Evolutionary conservation across 2,797 vertebrate genomes (phyloP), one percentile per base, ranked within the genome.

Genomic region (Rhinophrynus dorsalis): DNA sequence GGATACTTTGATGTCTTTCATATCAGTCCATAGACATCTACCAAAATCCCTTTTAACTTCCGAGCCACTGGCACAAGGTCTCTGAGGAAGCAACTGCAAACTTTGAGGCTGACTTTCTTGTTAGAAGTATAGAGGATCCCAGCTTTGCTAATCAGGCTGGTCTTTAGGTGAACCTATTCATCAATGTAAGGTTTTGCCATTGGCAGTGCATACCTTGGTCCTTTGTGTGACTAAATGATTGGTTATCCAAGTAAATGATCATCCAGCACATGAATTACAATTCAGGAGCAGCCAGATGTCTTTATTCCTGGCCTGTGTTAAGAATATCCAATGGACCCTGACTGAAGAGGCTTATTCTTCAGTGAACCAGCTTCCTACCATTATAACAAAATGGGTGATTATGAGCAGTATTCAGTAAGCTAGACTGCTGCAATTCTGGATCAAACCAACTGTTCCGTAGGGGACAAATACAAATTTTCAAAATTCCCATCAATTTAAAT

Each of bases 1-100:
- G 66, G 59, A 75, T 69, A 71, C 57, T 75, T 77, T 76, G 7
- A 77, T 68, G 58, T 47, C 44, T 74, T 77, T 77, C 54, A 27
- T 75, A 66, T 27, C 68, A 58, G 17, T 50, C 64, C 67, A 37
- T 72, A 33, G 52, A 71, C 29, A 13, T 35, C 45, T 18, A 58
- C 62, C 48, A 29, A 74, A 54, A 27, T n/a, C 67, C 30, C 30
- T 59, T 45, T 52, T 45, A 66, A 20, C 24, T 52, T 51, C 40
- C 37, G 27, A 66, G 54, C 62, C 54, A 59, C 12, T 12, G 33
- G 69, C 69, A 52, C n/a, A 65, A 29, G 30, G 27, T 62, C 48
- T 32, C 24, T 55, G 35, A 58, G 47, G 70, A 61, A 50, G 66
- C 52, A 42, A 71, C 37, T 70, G 63, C 42, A 57, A 76, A 60